phyloP scores from a whole-genome alignment of 2,113 vertebrate species.

The Brienomyrus brachyistius region DNA sequence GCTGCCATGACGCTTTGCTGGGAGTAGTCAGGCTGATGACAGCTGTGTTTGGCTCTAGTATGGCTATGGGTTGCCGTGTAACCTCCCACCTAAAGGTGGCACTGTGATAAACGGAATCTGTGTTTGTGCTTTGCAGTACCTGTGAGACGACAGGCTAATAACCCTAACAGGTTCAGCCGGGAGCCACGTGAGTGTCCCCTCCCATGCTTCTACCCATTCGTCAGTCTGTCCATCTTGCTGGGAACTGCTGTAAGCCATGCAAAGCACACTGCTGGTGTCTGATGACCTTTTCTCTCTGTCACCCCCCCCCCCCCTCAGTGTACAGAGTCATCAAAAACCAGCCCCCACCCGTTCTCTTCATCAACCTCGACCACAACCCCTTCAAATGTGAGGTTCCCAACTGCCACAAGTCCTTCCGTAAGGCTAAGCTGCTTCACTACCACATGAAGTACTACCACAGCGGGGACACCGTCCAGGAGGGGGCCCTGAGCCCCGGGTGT shows the following conservation, averaged over 20 bases:
- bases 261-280: background rate
- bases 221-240: background rate
- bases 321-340: slow-evolving; percentile 77
- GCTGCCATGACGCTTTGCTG: background rate
- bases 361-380: slow-evolving; percentile 85
- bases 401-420: slow-evolving; percentile 90
- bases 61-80: background rate
- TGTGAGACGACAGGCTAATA: slow-evolving; percentile 65
- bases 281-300: background rate
- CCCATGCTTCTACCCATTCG: background rate
- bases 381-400: slow-evolving; percentile 88
- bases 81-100: background rate
- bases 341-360: slow-evolving; percentile 63
- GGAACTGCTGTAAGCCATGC: background rate
- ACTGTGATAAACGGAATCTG: background rate
- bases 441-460: slow-evolving; percentile 98
- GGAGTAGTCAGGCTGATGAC: background rate
- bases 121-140: slow-evolving; percentile 31
- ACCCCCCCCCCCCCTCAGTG: slow-evolving; percentile 55
- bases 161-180: slow-evolving; percentile 69
- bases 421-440: slow-evolving; percentile 92
- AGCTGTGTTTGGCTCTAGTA: background rate
- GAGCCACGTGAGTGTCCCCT: slow-evolving; percentile 62
- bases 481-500: slow-evolving; percentile 65
- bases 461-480: slow-evolving; percentile 72